Percentiles rank a stretch among this genome's conserved stretches.
phyloP scores from a whole-genome alignment of 2,797 vertebrate genomes.

The Brachyalestes nurse region DNA sequence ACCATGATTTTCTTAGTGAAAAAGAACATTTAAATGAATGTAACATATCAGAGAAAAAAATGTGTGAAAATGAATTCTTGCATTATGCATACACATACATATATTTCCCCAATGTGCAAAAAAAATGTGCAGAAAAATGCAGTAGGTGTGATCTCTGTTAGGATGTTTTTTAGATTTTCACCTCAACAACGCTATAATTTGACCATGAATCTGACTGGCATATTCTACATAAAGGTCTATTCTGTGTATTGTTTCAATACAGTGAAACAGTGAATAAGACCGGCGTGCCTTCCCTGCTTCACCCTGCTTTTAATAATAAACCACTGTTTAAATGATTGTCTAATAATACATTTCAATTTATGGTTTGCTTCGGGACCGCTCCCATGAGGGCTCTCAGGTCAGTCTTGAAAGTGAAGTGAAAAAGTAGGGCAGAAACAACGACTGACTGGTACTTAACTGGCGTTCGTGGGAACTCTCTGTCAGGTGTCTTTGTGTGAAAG shows the following conservation, averaged over 20 bases:
- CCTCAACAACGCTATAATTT: no score
- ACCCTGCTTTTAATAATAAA: neutral
- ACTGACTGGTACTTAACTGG: conserved; percentile 2
- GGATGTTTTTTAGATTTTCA: no score
- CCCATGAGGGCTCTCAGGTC: neutral
- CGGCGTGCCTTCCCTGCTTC: neutral
- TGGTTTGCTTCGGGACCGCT: neutral
- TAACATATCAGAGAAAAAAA: no score
- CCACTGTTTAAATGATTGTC: neutral
- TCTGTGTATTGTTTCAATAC: neutral
- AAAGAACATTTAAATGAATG: no score
- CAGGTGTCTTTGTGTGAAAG: neutral
- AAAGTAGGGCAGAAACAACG: conserved; percentile 2
- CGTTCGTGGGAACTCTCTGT: neutral
- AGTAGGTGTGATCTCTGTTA: no score
- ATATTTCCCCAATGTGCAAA: no score
- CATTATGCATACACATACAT: no score
- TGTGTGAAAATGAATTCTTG: no score
- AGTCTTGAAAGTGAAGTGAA: conserved; percentile 22
- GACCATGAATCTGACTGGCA: neutral
- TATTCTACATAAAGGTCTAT: neutral
- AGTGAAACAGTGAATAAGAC: neutral
- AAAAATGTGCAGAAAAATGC: no score
- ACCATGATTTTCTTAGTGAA: no score
- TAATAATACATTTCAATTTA: conserved; percentile 34